A percentile compares a stretch with the other conserved stretches of the same genome.
These are phyloP conservation scores for Platysteira castanea DNA, from an alignment of 2,113 vertebrate species.

Conservation along the genomic window DNA sequence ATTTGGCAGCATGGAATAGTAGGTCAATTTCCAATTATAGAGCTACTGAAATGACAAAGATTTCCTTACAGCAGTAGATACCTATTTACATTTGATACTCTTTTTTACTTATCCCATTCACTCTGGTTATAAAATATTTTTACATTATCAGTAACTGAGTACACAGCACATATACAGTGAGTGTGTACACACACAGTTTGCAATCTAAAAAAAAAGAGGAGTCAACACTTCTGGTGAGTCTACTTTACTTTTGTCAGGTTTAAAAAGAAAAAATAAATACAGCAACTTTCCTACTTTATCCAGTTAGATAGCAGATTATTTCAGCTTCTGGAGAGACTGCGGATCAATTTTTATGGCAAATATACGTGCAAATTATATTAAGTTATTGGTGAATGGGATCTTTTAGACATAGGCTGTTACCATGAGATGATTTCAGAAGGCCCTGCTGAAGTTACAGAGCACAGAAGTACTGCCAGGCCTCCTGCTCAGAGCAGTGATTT, in stretches of 20 bases:
- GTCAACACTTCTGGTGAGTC: background rate
- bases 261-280: background rate
- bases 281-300: background rate
- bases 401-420: background rate
- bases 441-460: background rate
- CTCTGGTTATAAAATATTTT: background rate
- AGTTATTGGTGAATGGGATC: background rate
- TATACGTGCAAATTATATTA: background rate
- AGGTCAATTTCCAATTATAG: background rate
- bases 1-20: background rate
- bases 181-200: background rate
- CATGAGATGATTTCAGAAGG: background rate
- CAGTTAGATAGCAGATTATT: background rate
- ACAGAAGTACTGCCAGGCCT: background rate
- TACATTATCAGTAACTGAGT: background rate
- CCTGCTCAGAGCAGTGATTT: background rate
- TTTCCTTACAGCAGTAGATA: background rate
- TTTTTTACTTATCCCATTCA: background rate
- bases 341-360: background rate
- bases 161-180: background rate
- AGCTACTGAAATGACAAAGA: background rate
- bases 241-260: background rate
- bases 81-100: rapidly evolving
- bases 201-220: background rate
- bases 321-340: background rate